Evolutionary conservation across 1,140 invertebrate species (phyloP).

Genomic region (Bombus haemorrhoidalis): DNA sequence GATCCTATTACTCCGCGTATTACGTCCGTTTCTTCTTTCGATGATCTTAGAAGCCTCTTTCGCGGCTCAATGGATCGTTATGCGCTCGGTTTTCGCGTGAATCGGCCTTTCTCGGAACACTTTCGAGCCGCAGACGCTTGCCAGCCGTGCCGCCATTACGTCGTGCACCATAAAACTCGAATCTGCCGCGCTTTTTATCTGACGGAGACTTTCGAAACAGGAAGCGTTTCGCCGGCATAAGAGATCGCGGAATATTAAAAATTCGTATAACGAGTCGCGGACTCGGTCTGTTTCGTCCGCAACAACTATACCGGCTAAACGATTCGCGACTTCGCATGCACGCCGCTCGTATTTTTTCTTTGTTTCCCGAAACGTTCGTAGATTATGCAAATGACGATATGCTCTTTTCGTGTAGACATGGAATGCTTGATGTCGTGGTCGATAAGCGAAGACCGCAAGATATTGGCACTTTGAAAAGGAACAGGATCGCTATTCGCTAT

Average conservation of each 20-base stretch:
- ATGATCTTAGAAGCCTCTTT: neutral
- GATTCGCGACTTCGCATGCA: neutral
- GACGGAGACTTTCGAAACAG: neutral
- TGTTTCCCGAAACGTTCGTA: neutral
- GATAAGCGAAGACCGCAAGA: too few species aligned
- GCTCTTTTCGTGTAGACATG: too few species aligned
- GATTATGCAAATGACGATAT: neutral
- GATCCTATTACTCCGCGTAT: neutral
- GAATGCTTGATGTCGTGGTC: neutral
- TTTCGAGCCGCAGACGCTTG: slow-evolving; percentile 13
- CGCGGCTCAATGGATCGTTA: slow-evolving; percentile 22
- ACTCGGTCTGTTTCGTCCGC: slow-evolving; percentile 10
- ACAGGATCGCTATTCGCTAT: neutral
- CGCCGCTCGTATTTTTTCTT: neutral
- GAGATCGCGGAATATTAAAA: slow-evolving; percentile 1
- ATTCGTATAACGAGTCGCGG: slow-evolving; percentile 1
- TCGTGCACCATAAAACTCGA: slow-evolving; percentile 17
- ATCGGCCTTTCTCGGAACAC: slow-evolving; percentile 21
- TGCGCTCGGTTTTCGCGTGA: slow-evolving; percentile 5
- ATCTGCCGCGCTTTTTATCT: slow-evolving; percentile 14
- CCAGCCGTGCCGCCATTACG: slow-evolving; percentile 13
- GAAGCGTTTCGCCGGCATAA: neutral
- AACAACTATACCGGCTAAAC: neutral
- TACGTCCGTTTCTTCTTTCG: neutral
- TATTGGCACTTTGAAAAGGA: neutral